Evolutionary conservation across 2,888 invertebrate species (phyloP), one percentile per base, ranked within the genome.

Genomic region (Caenorhabditis auriculariae): DNA sequence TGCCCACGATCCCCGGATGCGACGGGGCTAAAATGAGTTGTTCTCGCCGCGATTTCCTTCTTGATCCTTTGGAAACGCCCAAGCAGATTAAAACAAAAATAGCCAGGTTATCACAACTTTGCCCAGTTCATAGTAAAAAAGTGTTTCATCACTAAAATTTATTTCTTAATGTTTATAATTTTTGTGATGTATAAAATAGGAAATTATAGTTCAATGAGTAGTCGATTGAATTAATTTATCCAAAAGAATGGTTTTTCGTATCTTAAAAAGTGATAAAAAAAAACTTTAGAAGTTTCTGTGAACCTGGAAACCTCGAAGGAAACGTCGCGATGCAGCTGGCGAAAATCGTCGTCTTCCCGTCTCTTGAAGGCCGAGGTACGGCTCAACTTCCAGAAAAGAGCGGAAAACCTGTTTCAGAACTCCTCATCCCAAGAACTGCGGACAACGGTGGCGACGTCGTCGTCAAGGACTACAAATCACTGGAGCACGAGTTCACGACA

Each of bases 401-500:
- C 35, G 42, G 42, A 15, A 17, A 41, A 41, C 12, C 7, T 41
- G 7, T 52, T 60, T 47, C 43, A 60, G 67, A 52, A 2, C 52
- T 76, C 37, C 43, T 35, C 37, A 79, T 80, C 51, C 37, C 55
- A 6, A 55, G 80, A 17, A 32, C 63, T 17, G 85, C 86, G 41
- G 89, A 90, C 72, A 87, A 89, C 85, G 88, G 95, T 42, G 95
- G 95, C 19, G 87, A 90, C 83, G 75, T 88, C 9, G 85, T 85
- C 38, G 94, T 87, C 82, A 82, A 84, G 0, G 87, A 86, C 15
- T 93, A 88, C 84, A 87, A 88, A 52, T 88, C 88, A 42, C 84
- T 96, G 55, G 91, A 95, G 85, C 83, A 85, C 75, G 88, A 89
- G 64, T 96, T 91, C 85, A 88, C 88, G 0, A 88, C 88, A 6